A percentile compares a stretch with the other conserved stretches of the same genome.
These are phyloP conservation scores for Drosophila fuyamai DNA, from an alignment of 1,140 invertebrate genomes.

Conservation along the genomic window DNA sequence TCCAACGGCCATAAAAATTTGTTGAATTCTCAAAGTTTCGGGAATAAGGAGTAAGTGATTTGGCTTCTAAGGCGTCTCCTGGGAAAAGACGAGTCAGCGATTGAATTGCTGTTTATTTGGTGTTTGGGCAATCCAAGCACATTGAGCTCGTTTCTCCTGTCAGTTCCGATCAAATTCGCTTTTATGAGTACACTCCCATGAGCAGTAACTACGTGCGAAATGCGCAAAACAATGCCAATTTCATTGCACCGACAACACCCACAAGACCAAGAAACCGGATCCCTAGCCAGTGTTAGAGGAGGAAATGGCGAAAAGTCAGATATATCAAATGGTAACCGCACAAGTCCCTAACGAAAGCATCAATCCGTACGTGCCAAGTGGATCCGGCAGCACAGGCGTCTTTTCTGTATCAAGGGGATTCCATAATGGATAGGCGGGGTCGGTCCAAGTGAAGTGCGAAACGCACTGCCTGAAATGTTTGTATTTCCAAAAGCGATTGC, in stretches of 20 bases:
- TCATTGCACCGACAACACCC: conserved; percentile 6
- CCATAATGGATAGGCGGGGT: not conserved
- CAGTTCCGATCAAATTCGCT: conserved; percentile 58
- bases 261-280: conserved; percentile 20
- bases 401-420: conserved; percentile 11
- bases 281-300: not conserved
- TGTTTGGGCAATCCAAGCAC: conserved; percentile 43
- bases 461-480: conserved; percentile 37
- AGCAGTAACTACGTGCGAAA: conserved; percentile 66
- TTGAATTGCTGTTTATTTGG: conserved; percentile 69
- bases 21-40: too few species aligned
- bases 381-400: conserved; percentile 10
- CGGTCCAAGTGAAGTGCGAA: conserved; percentile 4
- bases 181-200: conserved; percentile 47
- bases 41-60: not conserved
- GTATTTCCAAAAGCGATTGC: conserved; percentile 26
- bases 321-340: conserved; percentile 48
- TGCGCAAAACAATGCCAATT: conserved; percentile 44
- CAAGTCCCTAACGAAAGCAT: conserved; percentile 37
- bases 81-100: conserved; percentile 17
- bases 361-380: conserved; percentile 51
- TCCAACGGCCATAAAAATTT: not conserved
- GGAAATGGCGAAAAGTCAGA: conserved; percentile 42
- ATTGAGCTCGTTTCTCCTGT: conserved; percentile 22
- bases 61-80: not conserved